phyloP scores from a whole-genome alignment of 2,888 invertebrate species.

The Meta bourneti region DNA sequence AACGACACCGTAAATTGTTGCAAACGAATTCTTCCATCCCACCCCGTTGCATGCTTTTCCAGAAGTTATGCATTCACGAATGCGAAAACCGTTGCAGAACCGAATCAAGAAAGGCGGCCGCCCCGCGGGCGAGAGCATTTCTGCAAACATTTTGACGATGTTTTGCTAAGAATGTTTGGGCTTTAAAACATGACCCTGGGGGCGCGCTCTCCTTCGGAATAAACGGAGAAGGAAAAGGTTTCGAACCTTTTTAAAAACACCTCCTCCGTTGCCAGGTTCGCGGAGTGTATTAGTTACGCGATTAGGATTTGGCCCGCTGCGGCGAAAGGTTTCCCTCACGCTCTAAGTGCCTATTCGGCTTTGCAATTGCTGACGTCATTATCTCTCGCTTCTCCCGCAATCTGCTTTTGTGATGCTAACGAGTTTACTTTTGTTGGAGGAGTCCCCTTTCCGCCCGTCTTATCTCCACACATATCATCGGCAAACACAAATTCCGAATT shows the following conservation, averaged over 20 bases:
- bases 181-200: conserved; percentile 69
- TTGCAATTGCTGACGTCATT: conserved; percentile 66
- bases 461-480: conserved; percentile 13
- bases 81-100: background rate
- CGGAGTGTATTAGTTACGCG: conserved; percentile 66
- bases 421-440: conserved; percentile 73
- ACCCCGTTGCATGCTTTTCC: background rate
- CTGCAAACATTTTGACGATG: conserved; percentile 70
- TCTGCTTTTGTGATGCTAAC: conserved; percentile 76
- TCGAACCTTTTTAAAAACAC: conserved; percentile 59
- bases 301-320: conserved; percentile 44
- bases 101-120: conserved; percentile 4
- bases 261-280: conserved; percentile 34
- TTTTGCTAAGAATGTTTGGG: conserved; percentile 71
- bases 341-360: conserved; percentile 63
- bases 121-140: conserved; percentile 44
- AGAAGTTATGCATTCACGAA: conserved; percentile 31
- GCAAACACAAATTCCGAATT: conserved; percentile 74
- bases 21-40: conserved; percentile 5
- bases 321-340: conserved; percentile 9
- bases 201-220: conserved; percentile 11
- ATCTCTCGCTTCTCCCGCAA: conserved; percentile 40
- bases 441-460: conserved; percentile 3
- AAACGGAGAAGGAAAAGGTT: conserved; percentile 7
- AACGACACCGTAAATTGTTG: conserved; percentile 49